Conservation (phyloP, 2,113 vertebrate genomes). For the Emydura subglobosa region DNA sequence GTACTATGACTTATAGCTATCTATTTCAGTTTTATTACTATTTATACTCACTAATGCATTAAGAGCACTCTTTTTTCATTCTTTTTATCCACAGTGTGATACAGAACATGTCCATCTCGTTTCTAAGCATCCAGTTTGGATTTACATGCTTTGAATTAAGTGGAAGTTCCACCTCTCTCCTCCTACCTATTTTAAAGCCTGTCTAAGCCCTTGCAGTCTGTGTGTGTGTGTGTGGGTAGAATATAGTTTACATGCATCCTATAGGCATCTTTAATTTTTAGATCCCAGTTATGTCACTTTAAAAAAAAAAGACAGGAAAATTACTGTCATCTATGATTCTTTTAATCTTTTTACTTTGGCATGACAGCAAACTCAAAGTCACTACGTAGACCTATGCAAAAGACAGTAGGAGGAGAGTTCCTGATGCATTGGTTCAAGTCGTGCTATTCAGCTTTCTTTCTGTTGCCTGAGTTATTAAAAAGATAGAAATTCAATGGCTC, state of each 20-base stretch:
- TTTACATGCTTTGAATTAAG: background rate
- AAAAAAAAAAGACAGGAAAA: background rate
- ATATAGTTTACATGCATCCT: background rate
- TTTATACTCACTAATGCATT: background rate
- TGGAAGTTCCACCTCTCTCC: background rate
- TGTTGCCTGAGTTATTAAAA: constrained; percentile 29
- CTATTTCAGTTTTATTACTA: background rate
- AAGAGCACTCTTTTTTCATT: background rate
- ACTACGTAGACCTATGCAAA: background rate
- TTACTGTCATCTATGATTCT: background rate
- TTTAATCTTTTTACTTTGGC: constrained; percentile 14
- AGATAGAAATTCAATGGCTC: constrained; percentile 15
- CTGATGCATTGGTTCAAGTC: background rate
- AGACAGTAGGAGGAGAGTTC: constrained; percentile 50
- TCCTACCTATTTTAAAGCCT: background rate
- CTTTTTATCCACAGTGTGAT: background rate
- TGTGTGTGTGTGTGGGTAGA: rapidly evolving
- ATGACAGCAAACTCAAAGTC: constrained; percentile 23
- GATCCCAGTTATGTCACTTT: background rate
- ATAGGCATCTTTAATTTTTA: constrained; percentile 3
- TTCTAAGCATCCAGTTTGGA: background rate
- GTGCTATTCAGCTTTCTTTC: constrained; percentile 13
- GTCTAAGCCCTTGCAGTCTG: background rate
- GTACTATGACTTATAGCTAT: background rate
- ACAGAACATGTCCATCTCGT: background rate